These are phyloP conservation scores for Amaurobius ferox DNA, from an alignment of 2,888 invertebrate species.

Conservation along the genomic window DNA sequence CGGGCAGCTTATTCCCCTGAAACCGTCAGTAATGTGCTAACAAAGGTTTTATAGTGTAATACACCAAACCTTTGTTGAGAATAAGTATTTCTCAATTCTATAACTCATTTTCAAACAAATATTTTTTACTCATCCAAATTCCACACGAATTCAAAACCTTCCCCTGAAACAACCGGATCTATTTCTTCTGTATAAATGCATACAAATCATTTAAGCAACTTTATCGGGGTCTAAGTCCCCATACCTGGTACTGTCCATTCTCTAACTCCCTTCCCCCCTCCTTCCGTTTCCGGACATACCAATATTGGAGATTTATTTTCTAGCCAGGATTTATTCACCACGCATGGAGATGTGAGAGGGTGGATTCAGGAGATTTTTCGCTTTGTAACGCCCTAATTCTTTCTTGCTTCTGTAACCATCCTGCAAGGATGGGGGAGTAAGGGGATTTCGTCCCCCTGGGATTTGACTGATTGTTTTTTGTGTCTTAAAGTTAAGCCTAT, in stretches of 20 bases:
- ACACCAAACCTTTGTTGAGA: no score
- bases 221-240: background rate
- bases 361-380: slow-evolving; percentile 7
- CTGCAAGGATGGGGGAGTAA: background rate
- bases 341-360: background rate
- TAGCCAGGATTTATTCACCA: background rate
- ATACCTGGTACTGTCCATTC: background rate
- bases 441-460: background rate
- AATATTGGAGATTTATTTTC: slow-evolving; percentile 13
- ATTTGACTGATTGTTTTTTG: slow-evolving; percentile 10
- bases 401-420: background rate
- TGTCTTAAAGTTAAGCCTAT: slow-evolving; percentile 4
- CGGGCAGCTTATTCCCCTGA: no score
- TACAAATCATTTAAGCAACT: slow-evolving; percentile 6
- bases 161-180: slow-evolving; percentile 5
- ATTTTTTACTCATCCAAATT: background rate
- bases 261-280: background rate
- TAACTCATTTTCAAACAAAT: no score
- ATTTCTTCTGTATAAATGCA: slow-evolving; percentile 12
- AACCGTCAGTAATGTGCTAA: no score
- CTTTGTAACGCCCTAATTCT: slow-evolving; percentile 18
- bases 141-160: background rate
- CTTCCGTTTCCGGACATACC: background rate
- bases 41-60: no score
- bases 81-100: no score